These are phyloP conservation scores for Datnioides undecimradiatus DNA, from an alignment of 2,113 vertebrate species.

Conservation along the genomic window DNA sequence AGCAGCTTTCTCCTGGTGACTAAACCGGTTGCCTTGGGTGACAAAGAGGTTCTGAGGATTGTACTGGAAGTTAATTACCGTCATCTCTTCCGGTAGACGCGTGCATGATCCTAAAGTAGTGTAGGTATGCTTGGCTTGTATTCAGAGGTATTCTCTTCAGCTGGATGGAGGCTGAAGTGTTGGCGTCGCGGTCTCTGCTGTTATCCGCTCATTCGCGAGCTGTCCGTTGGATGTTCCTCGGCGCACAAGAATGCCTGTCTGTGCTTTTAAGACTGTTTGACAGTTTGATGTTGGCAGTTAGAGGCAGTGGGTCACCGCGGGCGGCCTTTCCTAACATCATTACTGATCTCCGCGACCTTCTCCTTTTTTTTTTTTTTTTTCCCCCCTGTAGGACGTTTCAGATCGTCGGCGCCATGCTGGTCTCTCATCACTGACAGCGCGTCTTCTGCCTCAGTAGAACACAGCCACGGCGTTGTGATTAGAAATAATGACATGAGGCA, in stretches of 20 bases:
- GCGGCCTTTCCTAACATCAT: not conserved
- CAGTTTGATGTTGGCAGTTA: slow-evolving; percentile 22
- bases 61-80: slow-evolving; percentile 57
- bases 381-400: slow-evolving; percentile 3
- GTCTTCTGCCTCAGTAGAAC: slow-evolving; percentile 10
- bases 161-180: not conserved
- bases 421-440: slow-evolving; percentile 10
- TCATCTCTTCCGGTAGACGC: slow-evolving; percentile 18
- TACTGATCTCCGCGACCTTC: slow-evolving; percentile 1
- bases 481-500: slow-evolving; percentile 10
- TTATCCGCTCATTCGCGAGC: not conserved
- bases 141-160: not conserved
- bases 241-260: not conserved
- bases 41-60: slow-evolving; percentile 32
- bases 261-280: not conserved
- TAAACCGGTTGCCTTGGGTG: not conserved
- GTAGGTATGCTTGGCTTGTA: not conserved
- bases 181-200: not conserved
- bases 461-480: not conserved
- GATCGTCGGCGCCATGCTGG: not conserved
- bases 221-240: not conserved
- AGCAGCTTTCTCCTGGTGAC: slow-evolving; percentile 18
- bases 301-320: not conserved
- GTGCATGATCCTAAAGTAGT: slow-evolving; percentile 5
- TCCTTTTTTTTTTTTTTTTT: too few species aligned